Conservation (phyloP, 2,113 vertebrate genomes). For the Sinocyclocheilus anophthalmus region DNA sequence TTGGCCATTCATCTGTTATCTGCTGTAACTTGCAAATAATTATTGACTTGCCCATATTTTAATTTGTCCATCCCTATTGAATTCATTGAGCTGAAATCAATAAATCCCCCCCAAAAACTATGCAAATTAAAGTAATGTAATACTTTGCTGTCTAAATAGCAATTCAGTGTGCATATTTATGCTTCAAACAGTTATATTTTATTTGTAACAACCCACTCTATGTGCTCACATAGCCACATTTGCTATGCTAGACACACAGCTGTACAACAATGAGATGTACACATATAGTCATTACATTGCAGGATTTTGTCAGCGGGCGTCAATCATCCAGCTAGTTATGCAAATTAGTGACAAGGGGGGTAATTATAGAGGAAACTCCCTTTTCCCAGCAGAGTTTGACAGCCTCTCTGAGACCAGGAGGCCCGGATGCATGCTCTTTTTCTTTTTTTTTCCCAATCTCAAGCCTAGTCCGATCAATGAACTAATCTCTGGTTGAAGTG, state of each 20-base stretch:
- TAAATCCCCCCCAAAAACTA: background rate
- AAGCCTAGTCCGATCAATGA: background rate
- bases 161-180: background rate
- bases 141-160: constrained; percentile 4
- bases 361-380: constrained; percentile 35
- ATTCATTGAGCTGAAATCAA: background rate
- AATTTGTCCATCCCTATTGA: background rate
- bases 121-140: background rate
- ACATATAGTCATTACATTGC: background rate
- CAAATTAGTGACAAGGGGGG: constrained; percentile 2
- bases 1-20: background rate
- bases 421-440: background rate
- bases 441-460: background rate
- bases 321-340: constrained; percentile 29
- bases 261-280: background rate
- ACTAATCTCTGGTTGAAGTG: background rate
- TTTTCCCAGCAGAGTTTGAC: background rate
- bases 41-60: background rate
- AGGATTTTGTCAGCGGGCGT: background rate
- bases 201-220: background rate
- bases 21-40: constrained; percentile 23
- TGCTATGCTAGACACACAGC: background rate
- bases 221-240: background rate
- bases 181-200: background rate
- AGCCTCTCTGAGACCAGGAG: background rate